Conservation (phyloP, 2,888 invertebrate species). For the Noctua fimbriata region DNA sequence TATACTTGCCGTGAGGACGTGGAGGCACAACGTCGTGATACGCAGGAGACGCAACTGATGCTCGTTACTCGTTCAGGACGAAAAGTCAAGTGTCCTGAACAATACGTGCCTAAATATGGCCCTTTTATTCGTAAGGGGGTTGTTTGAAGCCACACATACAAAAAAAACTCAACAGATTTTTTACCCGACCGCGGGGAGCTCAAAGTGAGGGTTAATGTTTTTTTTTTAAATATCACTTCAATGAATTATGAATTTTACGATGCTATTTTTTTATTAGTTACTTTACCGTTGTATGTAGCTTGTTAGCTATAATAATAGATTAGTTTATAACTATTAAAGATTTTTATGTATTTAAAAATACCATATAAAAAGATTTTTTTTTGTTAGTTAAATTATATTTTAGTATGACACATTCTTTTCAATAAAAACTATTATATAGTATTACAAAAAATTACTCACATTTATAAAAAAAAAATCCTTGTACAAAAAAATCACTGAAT, state of each 20-base stretch:
- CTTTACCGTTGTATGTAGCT: too few relatives aligned
- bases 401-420: neutral
- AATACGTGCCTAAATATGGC: too few relatives aligned
- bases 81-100: too few relatives aligned
- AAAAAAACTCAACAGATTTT: neutral
- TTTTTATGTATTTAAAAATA: neutral
- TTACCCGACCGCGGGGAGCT: neutral
- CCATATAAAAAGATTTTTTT: neutral
- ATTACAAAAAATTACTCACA: constrained; percentile 28
- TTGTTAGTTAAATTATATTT: neutral
- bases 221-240: neutral
- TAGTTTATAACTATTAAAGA: neutral
- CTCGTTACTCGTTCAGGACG: too few relatives aligned
- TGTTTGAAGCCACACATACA: too few relatives aligned
- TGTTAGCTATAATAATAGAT: neutral
- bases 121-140: too few relatives aligned
- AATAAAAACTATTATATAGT: neutral
- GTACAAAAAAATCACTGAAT: constrained; percentile 25
- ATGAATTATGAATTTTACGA: neutral
- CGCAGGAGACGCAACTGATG: too few relatives aligned
- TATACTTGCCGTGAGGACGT: too few relatives aligned
- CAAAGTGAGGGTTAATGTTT: neutral
- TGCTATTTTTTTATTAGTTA: neutral
- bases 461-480: constrained; percentile 19
- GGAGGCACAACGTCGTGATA: too few relatives aligned